Base-by-base conservation (phyloP, 2,113 vertebrate species). In the Paralichthys olivaceus region DNA sequence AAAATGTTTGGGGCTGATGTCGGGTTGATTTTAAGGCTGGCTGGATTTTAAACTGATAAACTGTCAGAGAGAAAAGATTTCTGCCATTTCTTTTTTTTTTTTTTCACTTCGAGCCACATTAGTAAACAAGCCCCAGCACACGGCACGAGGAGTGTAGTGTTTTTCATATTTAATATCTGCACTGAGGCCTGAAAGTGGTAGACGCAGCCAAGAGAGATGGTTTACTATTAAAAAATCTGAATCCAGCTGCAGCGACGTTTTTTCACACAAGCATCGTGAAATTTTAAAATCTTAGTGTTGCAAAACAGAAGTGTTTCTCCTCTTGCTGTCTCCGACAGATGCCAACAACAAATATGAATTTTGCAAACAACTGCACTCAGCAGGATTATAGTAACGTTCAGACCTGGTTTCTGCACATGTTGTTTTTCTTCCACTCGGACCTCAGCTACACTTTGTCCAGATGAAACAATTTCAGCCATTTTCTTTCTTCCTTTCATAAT, bases 301-400 rank as follows among this genome's bases (percentile, higher is more conserved):
- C 70, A 63, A 66, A 72, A 65, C 9, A 29, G 66, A 72, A 61
- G 29, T 15, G 58, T 64, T 76, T 64, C 75, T 61, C 4, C n/a
- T 70, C 53, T 68, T 71, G 57, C 59, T 83, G 7, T 5, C 45
- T 45, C 28, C 56, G 58, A 78, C 81, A 60, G 53, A 32, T 29
- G 63, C 53, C 45, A 78, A 84, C 63, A 69, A 22, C 45, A 19
- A 71, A 26, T 28, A 45, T 29, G 32, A 56, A n/a, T 29, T 51
- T 72, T 37, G 12, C 51, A 79, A 65, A 84, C 51, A 78, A 53
- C 49, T 23, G 56, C 68, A 49, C 5, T 22, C 4, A 11, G 65
- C 37, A 14, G 40, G 26, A 12, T 65, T 8, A 53, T 37, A 26
- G 22, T 43, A n/a, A 58, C 69, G 69, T 2, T 22, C 1, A 26